A percentile compares a stretch with the other conserved stretches of the same genome.
Conservation (phyloP, 2,797 vertebrate genomes). For the Menidia menidia region DNA sequence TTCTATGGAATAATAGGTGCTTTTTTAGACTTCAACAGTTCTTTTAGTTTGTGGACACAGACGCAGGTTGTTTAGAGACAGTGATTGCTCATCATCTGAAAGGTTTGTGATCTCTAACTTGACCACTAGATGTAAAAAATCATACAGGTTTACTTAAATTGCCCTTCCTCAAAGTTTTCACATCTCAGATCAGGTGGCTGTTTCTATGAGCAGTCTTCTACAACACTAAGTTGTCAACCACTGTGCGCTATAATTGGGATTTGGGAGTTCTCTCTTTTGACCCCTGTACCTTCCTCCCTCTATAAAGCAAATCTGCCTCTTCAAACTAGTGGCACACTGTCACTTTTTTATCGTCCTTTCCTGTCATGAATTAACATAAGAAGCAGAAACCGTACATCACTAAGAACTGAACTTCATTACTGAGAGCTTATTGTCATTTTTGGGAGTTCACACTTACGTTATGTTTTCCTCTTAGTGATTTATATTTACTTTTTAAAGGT, state of each 20-base stretch:
- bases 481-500: constrained; percentile 64
- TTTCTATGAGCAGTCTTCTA: constrained; percentile 11
- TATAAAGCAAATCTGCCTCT: constrained; percentile 54
- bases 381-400: constrained; percentile 47
- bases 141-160: neutral
- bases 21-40: neutral
- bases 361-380: constrained; percentile 71
- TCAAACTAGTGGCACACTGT: constrained; percentile 68
- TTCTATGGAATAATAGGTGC: neutral
- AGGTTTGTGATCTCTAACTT: neutral
- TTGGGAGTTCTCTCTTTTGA: constrained; percentile 47
- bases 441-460: constrained; percentile 58
- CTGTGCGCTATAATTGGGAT: constrained; percentile 59
- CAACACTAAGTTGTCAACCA: constrained; percentile 36
- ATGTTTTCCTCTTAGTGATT: constrained; percentile 71
- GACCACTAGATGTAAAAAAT: neutral
- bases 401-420: constrained; percentile 46
- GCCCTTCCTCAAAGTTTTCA: constrained; percentile 4
- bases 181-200: neutral
- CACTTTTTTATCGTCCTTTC: constrained; percentile 60
- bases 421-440: constrained; percentile 71
- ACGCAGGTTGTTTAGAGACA: neutral
- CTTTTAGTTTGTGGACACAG: neutral
- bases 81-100: neutral
- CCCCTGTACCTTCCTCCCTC: constrained; percentile 44